These are phyloP conservation scores for Mandrillus leucophaeus DNA, from an alignment of 2,113 vertebrate genomes.

Conservation along the genomic window DNA sequence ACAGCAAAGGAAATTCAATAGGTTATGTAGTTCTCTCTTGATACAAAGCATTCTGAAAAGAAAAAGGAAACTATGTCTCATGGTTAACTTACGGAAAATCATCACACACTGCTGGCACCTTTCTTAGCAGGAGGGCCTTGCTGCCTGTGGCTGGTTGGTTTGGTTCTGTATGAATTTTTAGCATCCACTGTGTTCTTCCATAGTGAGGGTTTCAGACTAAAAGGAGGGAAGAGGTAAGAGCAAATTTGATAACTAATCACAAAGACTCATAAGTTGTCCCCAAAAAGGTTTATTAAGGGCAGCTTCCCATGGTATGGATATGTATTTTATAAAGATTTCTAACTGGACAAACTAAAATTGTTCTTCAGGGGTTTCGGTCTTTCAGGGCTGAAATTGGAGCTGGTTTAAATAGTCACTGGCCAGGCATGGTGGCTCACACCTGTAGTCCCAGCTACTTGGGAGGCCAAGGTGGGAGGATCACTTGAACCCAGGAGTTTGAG, in stretches of 20 bases:
- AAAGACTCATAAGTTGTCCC: neutral
- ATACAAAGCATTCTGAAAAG: neutral
- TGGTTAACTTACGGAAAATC: neutral
- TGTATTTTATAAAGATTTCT: neutral
- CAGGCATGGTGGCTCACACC: no score
- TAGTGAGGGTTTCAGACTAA: neutral
- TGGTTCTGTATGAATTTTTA: no score
- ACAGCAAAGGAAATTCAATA: neutral
- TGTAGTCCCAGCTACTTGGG: no score
- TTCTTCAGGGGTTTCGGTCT: neutral
- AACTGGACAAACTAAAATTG: neutral
- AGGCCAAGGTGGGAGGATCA: no score
- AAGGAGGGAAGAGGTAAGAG: neutral
- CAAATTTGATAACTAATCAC: neutral
- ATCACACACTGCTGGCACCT: neutral
- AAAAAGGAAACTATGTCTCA: neutral
- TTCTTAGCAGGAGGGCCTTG: neutral
- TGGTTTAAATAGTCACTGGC: neutral
- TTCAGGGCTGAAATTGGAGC: neutral
- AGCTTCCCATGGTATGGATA: fast-evolving
- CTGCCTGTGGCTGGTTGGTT: fast-evolving
- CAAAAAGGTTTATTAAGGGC: neutral
- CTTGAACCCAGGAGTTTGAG: no score
- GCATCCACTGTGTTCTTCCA: neutral
- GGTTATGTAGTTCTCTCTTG: neutral